phyloP scores from a whole-genome alignment of 2,888 invertebrate species.

The Cylindroiulus punctatus region DNA sequence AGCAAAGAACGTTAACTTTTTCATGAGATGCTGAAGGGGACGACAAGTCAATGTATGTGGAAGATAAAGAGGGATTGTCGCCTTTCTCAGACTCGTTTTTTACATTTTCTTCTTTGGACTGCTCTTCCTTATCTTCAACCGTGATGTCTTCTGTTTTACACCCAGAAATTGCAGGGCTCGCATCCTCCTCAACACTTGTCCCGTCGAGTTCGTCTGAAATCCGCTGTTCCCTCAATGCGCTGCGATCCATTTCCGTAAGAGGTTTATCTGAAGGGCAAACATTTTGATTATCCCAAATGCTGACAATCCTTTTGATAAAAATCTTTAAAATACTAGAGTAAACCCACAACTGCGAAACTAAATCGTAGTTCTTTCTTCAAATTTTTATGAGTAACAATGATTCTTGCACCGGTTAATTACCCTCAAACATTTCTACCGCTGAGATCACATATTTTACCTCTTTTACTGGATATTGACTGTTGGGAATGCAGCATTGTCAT shows the following conservation, averaged over 20 bases:
- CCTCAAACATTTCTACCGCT: too few species aligned
- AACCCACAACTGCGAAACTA: not conserved
- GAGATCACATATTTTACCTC: not conserved
- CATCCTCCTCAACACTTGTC: not conserved
- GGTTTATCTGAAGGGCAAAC: not conserved
- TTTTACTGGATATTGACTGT: not conserved
- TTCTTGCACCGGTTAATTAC: too few species aligned
- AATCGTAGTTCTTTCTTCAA: not conserved
- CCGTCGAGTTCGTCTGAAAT: not conserved
- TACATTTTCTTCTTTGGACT: not conserved
- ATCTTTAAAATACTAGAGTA: not conserved
- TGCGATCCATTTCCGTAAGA: not conserved
- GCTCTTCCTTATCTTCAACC: not conserved
- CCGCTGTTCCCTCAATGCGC: not conserved
- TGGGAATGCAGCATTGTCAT: not conserved
- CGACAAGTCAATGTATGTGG: not conserved
- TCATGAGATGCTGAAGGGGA: not conserved
- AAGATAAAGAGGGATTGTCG: not conserved
- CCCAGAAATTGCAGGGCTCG: not conserved
- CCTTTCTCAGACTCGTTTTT: not conserved
- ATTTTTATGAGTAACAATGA: too few species aligned
- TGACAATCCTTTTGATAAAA: too few species aligned
- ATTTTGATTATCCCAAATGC: not conserved
- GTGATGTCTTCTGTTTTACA: not conserved
- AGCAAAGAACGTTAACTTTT: not conserved